A percentile compares a stretch with the other conserved stretches of the same genome.
Conservation (phyloP, 2,113 vertebrate genomes). For the Miniopterus natalensis region DNA sequence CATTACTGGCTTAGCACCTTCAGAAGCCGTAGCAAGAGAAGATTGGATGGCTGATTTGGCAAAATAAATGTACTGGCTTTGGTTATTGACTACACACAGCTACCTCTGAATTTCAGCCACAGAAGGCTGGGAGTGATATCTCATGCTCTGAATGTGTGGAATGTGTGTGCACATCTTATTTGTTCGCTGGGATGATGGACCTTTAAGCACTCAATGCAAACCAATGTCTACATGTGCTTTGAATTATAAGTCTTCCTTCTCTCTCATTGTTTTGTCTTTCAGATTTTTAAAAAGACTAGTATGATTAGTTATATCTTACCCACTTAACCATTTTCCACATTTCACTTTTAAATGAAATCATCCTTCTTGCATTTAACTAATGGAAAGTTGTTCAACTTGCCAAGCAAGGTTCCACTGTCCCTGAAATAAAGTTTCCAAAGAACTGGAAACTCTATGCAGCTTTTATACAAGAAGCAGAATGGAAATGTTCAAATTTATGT, state of each 20-base stretch:
- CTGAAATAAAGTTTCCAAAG: slow-evolving; percentile 85
- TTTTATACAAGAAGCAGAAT: slow-evolving; percentile 74
- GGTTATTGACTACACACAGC: background rate
- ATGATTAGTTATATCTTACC: slow-evolving; percentile 60
- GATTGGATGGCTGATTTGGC: background rate
- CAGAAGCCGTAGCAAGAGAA: background rate
- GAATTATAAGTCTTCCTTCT: background rate
- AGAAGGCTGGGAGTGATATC: background rate
- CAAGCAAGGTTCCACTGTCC: slow-evolving; percentile 85
- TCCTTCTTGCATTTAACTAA: slow-evolving; percentile 84
- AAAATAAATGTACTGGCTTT: background rate
- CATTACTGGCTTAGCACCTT: background rate
- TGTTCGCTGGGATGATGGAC: background rate
- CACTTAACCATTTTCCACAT: slow-evolving; percentile 84
- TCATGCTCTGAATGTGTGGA: background rate
- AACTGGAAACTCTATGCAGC: slow-evolving; percentile 81
- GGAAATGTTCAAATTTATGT: slow-evolving; percentile 82
- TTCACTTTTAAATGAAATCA: slow-evolving; percentile 86
- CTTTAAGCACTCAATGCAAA: slow-evolving; percentile 15
- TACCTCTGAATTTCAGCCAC: slow-evolving; percentile 10
- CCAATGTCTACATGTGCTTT: background rate
- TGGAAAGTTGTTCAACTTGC: slow-evolving; percentile 87
- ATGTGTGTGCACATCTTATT: background rate
- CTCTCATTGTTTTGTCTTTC: slow-evolving; percentile 18
- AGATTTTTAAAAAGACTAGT: background rate